These are phyloP conservation scores for Scytalopus superciliaris DNA, from an alignment of 2,113 vertebrate species.

Conservation along the genomic window DNA sequence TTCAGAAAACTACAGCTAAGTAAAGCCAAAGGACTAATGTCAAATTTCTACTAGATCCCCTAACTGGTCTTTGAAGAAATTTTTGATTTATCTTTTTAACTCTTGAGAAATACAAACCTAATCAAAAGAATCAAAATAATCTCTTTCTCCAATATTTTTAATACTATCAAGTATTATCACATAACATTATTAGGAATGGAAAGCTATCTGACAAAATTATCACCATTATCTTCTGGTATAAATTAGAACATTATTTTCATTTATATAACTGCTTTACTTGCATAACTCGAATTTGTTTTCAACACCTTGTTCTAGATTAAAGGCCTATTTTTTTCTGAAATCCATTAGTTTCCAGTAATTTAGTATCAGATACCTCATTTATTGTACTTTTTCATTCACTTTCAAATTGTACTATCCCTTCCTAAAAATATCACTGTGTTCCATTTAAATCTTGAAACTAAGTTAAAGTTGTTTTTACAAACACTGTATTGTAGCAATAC, in stretches of 20 bases:
- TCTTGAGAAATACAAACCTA: not conserved
- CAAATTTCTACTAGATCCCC: not conserved
- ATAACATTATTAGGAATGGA: not conserved
- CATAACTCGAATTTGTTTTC: not conserved
- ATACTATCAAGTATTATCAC: not conserved
- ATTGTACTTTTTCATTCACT: not conserved
- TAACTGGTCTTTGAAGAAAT: not conserved
- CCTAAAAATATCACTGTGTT: not conserved
- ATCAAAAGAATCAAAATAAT: not conserved
- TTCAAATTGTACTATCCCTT: not conserved
- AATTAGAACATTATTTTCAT: not conserved
- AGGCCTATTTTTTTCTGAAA: not conserved
- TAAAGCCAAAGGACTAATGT: not conserved
- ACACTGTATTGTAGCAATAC: not conserved
- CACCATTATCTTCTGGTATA: not conserved
- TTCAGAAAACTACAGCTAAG: not conserved
- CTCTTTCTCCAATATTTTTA: not conserved
- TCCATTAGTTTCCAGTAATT: not conserved
- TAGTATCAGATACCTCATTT: not conserved
- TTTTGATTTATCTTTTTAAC: not conserved
- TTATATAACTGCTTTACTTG: not conserved
- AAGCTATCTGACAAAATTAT: not conserved
- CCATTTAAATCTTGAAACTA: not conserved
- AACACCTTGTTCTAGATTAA: not conserved
- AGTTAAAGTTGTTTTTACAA: not conserved